Base-by-base conservation (phyloP, 1,140 invertebrate species). In the Drosophila baimaii region DNA sequence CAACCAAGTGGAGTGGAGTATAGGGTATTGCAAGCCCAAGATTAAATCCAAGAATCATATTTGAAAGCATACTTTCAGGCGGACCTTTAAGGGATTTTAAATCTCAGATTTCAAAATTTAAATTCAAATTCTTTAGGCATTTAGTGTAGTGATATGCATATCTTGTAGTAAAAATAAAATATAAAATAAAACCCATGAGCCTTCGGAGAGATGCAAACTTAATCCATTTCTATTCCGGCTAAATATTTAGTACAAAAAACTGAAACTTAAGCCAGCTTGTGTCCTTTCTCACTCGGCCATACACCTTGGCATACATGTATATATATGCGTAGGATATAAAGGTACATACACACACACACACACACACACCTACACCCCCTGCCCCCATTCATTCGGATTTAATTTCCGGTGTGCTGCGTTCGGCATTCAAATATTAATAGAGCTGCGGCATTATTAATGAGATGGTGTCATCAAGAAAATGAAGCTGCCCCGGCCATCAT, bases 381-480 rank as follows among this genome's bases (percentile, higher is more conserved):
- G 13, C 31, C n/a, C 27, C 13, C 61, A 54, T 47, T 61, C 49
- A 66, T 81, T 71, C 47, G 79, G 80, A 89, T 88, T 89, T 80
- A 89, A 88, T 88, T 88, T 88, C 80, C 85, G 84, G 59, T 74
- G 72, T 51, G 63, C 76, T 79, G 77, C 77, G 59, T 79, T 79
- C 47, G 52, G 57, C 61, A 51, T 81, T 89, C 81, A 89, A 89
- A 90, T 89, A 89, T 89, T 89, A 89, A 89, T 84, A 79, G 85
- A 64, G 74, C 65, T 70, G 41, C 12, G 65, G 69, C 77, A 89
- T 89, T 89, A 89, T 89, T 89, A 79, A 89, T 89, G 85, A 89
- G 84, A 59, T 72, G 57, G 71, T 90, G 84, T 89, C 84, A 89
- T 89, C 85, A 89, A 75, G 79, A 77, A 88, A 89, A 89, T 89